Base-by-base conservation (phyloP, 2,888 invertebrate genomes). In the Neocrepidodera transversa region DNA sequence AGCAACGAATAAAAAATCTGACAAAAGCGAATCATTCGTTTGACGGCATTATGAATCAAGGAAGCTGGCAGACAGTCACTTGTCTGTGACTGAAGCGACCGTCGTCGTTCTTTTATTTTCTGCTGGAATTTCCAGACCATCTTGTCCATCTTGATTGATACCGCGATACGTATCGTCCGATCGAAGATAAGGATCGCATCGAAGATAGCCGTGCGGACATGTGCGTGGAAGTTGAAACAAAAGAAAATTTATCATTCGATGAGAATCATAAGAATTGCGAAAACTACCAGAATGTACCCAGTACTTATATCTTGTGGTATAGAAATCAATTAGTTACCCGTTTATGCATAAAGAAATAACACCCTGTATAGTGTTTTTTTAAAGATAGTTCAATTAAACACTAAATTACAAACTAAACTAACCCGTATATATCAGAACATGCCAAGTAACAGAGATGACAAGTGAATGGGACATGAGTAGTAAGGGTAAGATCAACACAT, bases 401-500 rank as follows among this genome's bases (percentile, higher is more conserved):
- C 30, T 30, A 6, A 30, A 10, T 10, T 30, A 3, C 23, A 28
- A 28, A 28, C 6, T 8, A 32, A 32, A 5, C 32, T 32, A 13
- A 11, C 13, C 2, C 6, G 10, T 8, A 13, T n/a, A n/a, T 5
- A 28, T 8, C 28, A 10, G 6, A 28, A 10, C 28, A 10, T 2
- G 11, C 32, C 11, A 32, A 11, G 32, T 32, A 6, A 32, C 6
- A 32, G 23, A 49, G 49, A 49, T 49, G 49, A 49, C 49, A 49
- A 49, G 49, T 49, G 49, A 49, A 36, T 36, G 13, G 23, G 38
- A 26, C 32, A 26, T 50, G 38, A 50, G 36, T 38, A 26, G 36
- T 38, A 50, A 50, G 50, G 71, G 68, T 68, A 70, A 74, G 71
- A 73, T 73, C 73, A 74, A 75, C 74, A 73, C 74, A 75, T 75